Evolutionary conservation across 1,140 invertebrate species (phyloP).

Genomic region (Drosophila subobscura): DNA sequence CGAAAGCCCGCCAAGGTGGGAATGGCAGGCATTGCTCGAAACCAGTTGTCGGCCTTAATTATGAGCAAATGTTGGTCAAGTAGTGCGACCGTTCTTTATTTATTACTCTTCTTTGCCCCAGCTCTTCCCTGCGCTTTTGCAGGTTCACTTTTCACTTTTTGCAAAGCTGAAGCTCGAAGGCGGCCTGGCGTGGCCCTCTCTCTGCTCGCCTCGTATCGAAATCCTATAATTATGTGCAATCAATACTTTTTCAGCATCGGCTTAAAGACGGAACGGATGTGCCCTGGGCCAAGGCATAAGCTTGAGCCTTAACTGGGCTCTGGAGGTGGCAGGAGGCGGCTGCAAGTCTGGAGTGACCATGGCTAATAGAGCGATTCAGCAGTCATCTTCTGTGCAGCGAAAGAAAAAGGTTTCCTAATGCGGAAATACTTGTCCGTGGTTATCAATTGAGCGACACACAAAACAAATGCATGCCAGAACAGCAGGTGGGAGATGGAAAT

Average conservation of each 20-base stretch:
- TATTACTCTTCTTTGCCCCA: constrained; percentile 12
- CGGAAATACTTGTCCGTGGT: constrained; percentile 23
- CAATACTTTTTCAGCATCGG: constrained; percentile 73
- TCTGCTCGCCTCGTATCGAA: constrained; percentile 29
- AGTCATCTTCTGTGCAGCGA: background rate
- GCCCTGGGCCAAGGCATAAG: constrained; percentile 1
- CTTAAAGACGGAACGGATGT: constrained; percentile 67
- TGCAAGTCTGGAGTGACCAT: background rate
- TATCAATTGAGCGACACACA: too few species aligned
- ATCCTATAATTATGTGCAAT: constrained; percentile 81
- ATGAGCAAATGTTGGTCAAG: constrained; percentile 72
- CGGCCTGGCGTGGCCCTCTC: too few species aligned
- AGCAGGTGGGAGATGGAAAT: too few species aligned
- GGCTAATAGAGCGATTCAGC: constrained; percentile 64
- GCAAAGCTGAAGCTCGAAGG: background rate
- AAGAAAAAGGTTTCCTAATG: constrained; percentile 14
- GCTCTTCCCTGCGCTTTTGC: background rate
- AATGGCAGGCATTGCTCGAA: constrained; percentile 12
- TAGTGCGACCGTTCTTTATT: constrained; percentile 45
- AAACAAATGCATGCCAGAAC: too few species aligned
- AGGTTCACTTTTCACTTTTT: constrained; percentile 58
- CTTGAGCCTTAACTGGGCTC: too few species aligned
- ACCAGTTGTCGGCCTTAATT: constrained; percentile 72
- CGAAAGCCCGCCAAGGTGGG: constrained; percentile 16
- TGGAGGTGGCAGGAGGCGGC: background rate